Evolutionary conservation across 2,888 invertebrate species (phyloP).

Genomic region (Gymnocheta viridis): DNA sequence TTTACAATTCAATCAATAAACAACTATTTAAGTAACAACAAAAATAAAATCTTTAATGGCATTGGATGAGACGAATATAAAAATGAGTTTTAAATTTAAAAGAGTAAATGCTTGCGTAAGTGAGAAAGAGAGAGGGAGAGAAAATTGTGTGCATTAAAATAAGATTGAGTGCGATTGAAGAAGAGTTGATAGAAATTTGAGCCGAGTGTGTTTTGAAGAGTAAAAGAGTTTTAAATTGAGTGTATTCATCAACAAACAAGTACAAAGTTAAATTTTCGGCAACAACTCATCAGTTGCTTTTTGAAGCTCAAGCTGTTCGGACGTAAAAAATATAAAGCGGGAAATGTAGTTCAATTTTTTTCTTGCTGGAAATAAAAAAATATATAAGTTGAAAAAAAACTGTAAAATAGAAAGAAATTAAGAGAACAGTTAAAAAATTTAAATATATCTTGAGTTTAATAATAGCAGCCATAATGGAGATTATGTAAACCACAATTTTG

Average conservation of each 20-base stretch:
- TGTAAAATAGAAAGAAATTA: neutral
- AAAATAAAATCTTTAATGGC: conserved; percentile 44
- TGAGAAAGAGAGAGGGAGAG: neutral
- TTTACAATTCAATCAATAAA: conserved; percentile 62
- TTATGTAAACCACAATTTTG: neutral
- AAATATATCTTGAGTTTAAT: too few species aligned
- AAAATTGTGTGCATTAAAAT: neutral
- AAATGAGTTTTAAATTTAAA: neutral
- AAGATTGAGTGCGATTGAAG: neutral
- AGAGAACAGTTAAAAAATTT: neutral
- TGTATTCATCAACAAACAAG: neutral
- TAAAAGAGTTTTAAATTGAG: neutral
- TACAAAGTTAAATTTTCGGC: neutral
- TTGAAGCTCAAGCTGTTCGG: conserved; percentile 56
- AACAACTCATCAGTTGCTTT: conserved; percentile 58
- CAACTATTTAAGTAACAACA: conserved; percentile 45
- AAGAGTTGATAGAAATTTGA: neutral
- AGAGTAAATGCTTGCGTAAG: neutral
- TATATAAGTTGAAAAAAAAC: neutral
- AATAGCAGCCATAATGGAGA: neutral
- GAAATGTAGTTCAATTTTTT: neutral
- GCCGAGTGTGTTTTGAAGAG: conserved; percentile 1
- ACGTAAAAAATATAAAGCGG: conserved; percentile 42
- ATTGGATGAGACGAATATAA: conserved; percentile 33
- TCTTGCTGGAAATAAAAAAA: conserved; percentile 6